Evolutionary conservation across 2,888 invertebrate genomes (phyloP).

Genomic region (Crossocerus cetratus): DNA sequence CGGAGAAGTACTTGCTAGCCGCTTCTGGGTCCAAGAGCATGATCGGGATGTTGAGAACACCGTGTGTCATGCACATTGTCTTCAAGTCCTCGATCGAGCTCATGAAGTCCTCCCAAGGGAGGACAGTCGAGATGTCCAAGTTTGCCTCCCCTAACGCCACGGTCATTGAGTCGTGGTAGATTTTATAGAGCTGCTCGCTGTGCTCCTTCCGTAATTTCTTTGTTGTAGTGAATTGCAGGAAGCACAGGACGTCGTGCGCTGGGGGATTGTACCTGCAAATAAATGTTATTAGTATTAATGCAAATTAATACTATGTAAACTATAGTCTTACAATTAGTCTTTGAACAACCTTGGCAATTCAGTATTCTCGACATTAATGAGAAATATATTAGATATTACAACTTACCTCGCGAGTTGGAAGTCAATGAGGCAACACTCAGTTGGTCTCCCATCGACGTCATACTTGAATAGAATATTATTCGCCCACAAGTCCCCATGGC

Average conservation of each 20-base stretch:
- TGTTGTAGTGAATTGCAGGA: constrained; percentile 71
- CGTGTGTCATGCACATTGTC: constrained; percentile 59
- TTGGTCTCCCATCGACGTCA: constrained; percentile 59
- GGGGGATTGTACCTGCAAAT: constrained; percentile 67
- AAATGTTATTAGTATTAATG: background rate
- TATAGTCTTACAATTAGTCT: no score
- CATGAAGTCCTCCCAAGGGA: constrained; percentile 60
- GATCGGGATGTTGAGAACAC: constrained; percentile 63
- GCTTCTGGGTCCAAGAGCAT: constrained; percentile 62
- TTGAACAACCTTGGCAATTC: no score
- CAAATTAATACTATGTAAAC: no score
- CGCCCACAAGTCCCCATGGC: constrained; percentile 75
- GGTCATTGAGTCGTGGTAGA: constrained; percentile 63
- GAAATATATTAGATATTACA: no score
- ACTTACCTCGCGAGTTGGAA: constrained; percentile 80
- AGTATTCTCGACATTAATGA: no score
- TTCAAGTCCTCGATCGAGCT: constrained; percentile 61
- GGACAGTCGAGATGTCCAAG: constrained; percentile 45
- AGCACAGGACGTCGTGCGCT: constrained; percentile 70
- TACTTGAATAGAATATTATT: constrained; percentile 75
- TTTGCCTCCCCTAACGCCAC: constrained; percentile 44
- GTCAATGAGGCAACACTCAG: constrained; percentile 71
- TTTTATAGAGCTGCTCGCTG: constrained; percentile 58
- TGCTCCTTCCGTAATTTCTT: constrained; percentile 59
- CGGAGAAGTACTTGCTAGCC: constrained; percentile 59